A percentile compares a stretch with the other conserved stretches of the same genome.
These are phyloP conservation scores for Caloenas nicobarica DNA, from an alignment of 2,113 vertebrate genomes.

Conservation along the genomic window DNA sequence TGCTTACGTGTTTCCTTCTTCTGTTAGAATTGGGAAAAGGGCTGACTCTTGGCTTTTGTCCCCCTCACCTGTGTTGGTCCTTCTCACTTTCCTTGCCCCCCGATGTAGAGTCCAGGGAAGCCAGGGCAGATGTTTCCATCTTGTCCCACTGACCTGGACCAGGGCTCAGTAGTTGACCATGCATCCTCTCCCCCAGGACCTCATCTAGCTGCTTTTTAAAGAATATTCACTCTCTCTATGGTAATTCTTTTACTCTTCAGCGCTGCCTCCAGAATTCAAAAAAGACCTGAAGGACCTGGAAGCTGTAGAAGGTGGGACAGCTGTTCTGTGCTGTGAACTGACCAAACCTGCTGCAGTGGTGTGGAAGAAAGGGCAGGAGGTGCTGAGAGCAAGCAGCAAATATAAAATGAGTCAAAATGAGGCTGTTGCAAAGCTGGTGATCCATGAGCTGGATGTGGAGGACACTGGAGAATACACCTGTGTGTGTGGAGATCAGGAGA, in stretches of 20 bases:
- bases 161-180: background rate
- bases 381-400: slow-evolving; percentile 72
- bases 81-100: background rate
- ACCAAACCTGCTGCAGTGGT: slow-evolving; percentile 65
- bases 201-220: background rate
- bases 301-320: slow-evolving; percentile 45
- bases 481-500: slow-evolving; percentile 79
- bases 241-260: slow-evolving; percentile 37
- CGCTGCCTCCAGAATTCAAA: slow-evolving; percentile 60
- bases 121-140: background rate
- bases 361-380: slow-evolving; percentile 69
- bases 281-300: slow-evolving; percentile 35
- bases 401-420: slow-evolving; percentile 76
- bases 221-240: background rate
- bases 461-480: slow-evolving; percentile 79
- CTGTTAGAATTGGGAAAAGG: background rate
- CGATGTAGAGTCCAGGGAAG: background rate
- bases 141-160: background rate
- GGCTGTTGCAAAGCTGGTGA: slow-evolving; percentile 66
- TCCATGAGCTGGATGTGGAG: slow-evolving; percentile 66
- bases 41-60: background rate
- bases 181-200: background rate
- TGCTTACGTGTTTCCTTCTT: background rate
- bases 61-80: background rate
- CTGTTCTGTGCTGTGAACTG: slow-evolving; percentile 63